Base-by-base conservation (phyloP, 2,888 invertebrate species). In the Trypoxylon attenuatum region DNA sequence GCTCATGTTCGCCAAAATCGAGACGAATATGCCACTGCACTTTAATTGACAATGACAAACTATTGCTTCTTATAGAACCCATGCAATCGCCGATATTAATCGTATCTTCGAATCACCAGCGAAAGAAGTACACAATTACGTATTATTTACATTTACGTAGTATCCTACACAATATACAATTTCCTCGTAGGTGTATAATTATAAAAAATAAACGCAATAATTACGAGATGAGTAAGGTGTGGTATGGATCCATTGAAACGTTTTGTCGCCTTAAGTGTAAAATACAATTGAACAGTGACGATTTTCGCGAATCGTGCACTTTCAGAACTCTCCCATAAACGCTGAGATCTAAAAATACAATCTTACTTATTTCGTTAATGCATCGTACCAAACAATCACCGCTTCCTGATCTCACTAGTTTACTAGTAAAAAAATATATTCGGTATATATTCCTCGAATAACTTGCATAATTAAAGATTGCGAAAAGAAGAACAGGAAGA, bases 191-290 rank as follows among this genome's bases (percentile, higher is more conserved):
- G 71, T 77, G 62, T 78, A 71, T 72, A 73, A 69, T 75, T 77
- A 76, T 72, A 78, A 71, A 72, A 77, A 76, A 73, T 77, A 79
- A 75, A 75, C 66, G 71, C 68, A 74, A 74, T 71, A 53, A 50
- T 68, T 69, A 62, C 58, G 52, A 67, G 69, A 62, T 78, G 75
- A 69, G 46, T 71, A 66, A 71, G 73, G 58, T 72, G 55, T 25
- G 25, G n/a, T n/a, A n/a, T 64, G n/a, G 39, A 76, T 76, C 46
- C 58, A 27, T 47, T 57, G 63, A 73, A 76, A 76, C 65, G 60
- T 33, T 33, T 67, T 49, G 50, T 67, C 59, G 58, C 52, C 49
- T 49, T 46, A 23, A 33, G 53, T 67, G 39, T 38, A 66, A 65
- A 49, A 57, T 56, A 66, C 58, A 53, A 69, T 68, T 56, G 58